Conservation (phyloP, 2,113 vertebrate genomes). For the pig (Sus scrofa) region T2T-Sscrofa CM000812.6:35040001-35040500, state of each 20-base stretch:
- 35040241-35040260: background rate
- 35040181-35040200: background rate
- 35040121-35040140: background rate
- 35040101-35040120: background rate
- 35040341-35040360: background rate
- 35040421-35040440: background rate
- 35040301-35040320: background rate
- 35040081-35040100: background rate
- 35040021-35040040: slow-evolving; percentile 16
- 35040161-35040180: background rate
- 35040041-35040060: background rate
- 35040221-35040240: background rate
- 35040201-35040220: background rate
- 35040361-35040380: background rate
- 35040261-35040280: background rate
- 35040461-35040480: too few relatives aligned
- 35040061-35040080: slow-evolving; percentile 1
- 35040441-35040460: too few relatives aligned
- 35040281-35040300: rapidly evolving
- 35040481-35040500: too few relatives aligned
- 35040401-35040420: background rate
- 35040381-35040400: rapidly evolving
- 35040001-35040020: background rate
- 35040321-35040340: background rate
- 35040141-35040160: background rate